Conservation (phyloP, 1,140 invertebrate genomes). For the Trichomalopsis sarcophagae region DNA sequence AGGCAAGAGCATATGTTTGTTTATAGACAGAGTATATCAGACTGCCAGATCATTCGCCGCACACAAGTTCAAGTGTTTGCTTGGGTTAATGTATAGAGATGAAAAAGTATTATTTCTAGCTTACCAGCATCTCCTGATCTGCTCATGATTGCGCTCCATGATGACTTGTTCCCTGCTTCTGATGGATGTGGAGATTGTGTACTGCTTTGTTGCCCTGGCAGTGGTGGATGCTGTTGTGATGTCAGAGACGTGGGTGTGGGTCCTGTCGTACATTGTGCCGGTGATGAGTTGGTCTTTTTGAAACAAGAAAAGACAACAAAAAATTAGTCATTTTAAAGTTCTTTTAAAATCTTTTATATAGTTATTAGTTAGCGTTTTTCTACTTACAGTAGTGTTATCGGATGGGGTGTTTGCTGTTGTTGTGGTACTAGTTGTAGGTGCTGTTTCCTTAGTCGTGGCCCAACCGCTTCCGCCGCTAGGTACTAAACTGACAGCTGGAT, state of each 20-base stretch:
- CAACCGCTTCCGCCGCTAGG: constrained; percentile 85
- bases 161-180: constrained; percentile 74
- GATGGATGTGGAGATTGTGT: constrained; percentile 66
- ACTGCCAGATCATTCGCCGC: background rate
- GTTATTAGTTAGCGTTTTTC: background rate
- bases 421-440: constrained; percentile 67
- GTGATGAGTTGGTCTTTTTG: constrained; percentile 68
- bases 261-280: constrained; percentile 70
- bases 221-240: constrained; percentile 68
- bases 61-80: constrained; percentile 25
- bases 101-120: constrained; percentile 33
- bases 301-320: constrained; percentile 7
- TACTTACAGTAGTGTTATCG: constrained; percentile 66
- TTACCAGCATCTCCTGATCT: constrained; percentile 72
- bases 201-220: constrained; percentile 69
- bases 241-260: constrained; percentile 64
- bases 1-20: constrained; percentile 43
- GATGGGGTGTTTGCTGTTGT: constrained; percentile 68
- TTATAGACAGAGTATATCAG: constrained; percentile 14
- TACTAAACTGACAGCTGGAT: constrained; percentile 84
- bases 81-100: constrained; percentile 13
- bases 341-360: background rate
- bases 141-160: constrained; percentile 77
- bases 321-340: background rate
- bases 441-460: constrained; percentile 76